phyloP scores from a whole-genome alignment of 1,140 invertebrate species.

The Dufourea novaeangliae region DNA sequence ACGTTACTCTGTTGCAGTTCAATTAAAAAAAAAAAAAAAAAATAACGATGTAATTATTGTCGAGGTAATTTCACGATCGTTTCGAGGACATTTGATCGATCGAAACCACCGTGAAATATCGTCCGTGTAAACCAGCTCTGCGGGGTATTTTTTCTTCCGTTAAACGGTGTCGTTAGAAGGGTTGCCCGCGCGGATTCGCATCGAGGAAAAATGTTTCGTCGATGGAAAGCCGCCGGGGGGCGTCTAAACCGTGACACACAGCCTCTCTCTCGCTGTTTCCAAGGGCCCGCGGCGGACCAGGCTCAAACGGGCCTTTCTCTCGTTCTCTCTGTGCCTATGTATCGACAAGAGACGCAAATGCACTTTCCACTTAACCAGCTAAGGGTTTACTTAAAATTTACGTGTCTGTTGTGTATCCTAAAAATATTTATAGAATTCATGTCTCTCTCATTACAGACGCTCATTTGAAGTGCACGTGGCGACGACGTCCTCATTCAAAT shows the following conservation, averaged over 20 bases:
- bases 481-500: slow-evolving; percentile 35
- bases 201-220: slow-evolving; percentile 22
- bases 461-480: slow-evolving; percentile 2
- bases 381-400: slow-evolving; percentile 48
- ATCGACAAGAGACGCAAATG: slow-evolving; percentile 45
- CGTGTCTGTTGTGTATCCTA: slow-evolving; percentile 35
- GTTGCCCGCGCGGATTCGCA: slow-evolving; percentile 20
- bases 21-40: too few relatives aligned
- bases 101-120: slow-evolving; percentile 50
- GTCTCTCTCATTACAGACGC: slow-evolving; percentile 18
- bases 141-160: too few relatives aligned
- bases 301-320: background rate
- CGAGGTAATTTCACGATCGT: slow-evolving; percentile 41
- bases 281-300: slow-evolving; percentile 23
- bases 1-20: too few relatives aligned
- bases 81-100: slow-evolving; percentile 35
- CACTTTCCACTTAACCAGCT: slow-evolving; percentile 56
- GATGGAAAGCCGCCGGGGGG: slow-evolving; percentile 27
- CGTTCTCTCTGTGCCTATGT: background rate
- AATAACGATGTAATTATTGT: too few relatives aligned
- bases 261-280: background rate
- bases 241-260: background rate
- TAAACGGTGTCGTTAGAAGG: background rate
- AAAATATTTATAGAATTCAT: slow-evolving; percentile 50
- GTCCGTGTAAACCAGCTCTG: background rate